These are phyloP conservation scores for Parazoanthus swiftii DNA, from an alignment of 92 coral and sea anemone genomes.

Conservation along the genomic window DNA sequence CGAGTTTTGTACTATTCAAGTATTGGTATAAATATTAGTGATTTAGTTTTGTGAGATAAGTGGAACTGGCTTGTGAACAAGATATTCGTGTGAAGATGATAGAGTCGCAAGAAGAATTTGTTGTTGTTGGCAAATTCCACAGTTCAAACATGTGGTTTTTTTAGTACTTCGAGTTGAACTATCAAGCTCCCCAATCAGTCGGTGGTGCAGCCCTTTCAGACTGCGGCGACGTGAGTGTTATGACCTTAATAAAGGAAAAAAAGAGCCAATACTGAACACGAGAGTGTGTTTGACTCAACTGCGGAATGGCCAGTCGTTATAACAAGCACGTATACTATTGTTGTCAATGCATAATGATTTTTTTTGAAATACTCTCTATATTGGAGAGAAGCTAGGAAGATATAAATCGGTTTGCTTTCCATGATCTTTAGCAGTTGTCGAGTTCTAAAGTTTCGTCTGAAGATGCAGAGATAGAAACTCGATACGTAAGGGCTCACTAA, in stretches of 20 bases:
- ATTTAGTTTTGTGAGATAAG: background rate
- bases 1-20: background rate
- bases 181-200: background rate
- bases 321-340: background rate
- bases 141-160: background rate
- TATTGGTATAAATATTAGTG: background rate
- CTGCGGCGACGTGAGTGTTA: too few species aligned
- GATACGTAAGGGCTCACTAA: background rate
- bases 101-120: background rate
- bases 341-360: background rate
- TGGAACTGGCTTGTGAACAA: background rate
- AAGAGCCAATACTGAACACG: background rate
- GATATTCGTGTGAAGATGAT: background rate
- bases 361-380: background rate
- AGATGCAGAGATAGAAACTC: background rate
- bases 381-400: background rate
- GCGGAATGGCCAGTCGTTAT: background rate
- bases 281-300: background rate
- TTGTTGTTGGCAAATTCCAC: background rate
- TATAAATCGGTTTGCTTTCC: background rate
- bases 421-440: background rate
- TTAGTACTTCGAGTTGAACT: background rate
- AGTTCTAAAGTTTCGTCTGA: background rate
- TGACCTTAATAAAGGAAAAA: background rate
- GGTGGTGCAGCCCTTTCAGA: background rate